Percentiles rank a stretch among this genome's conserved stretches.
Evolutionary conservation across 2,888 invertebrate genomes (phyloP).

Genomic region (Pachycephus smyrnensis): DNA sequence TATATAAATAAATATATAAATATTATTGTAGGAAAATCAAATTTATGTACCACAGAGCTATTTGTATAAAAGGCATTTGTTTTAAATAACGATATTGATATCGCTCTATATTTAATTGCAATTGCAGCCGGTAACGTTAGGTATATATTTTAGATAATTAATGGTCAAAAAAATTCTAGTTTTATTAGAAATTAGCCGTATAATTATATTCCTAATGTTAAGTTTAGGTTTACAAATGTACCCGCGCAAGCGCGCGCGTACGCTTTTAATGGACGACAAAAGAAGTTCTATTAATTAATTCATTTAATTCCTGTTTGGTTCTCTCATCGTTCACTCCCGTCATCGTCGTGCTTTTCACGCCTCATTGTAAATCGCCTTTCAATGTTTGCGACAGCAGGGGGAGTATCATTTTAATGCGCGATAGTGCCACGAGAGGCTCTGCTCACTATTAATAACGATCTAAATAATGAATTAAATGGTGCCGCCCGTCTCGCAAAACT

Average conservation of each 20-base stretch:
- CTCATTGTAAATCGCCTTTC: conserved; percentile 6
- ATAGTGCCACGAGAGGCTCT: conserved; percentile 1
- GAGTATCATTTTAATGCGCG: conserved; percentile 19
- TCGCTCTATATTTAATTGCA: conserved; percentile 33
- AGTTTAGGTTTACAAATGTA: conserved; percentile 21
- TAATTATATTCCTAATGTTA: conserved; percentile 33
- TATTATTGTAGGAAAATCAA: conserved; percentile 49
- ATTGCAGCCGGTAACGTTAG: conserved; percentile 29
- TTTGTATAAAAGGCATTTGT: conserved; percentile 55
- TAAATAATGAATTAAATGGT: conserved; percentile 20
- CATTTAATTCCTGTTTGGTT: background rate
- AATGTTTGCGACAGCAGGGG: conserved; percentile 20
- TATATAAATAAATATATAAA: conserved; percentile 32
- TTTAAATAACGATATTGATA: conserved; percentile 33
- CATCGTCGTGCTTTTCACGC: background rate
- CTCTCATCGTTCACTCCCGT: background rate
- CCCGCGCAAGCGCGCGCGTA: background rate
- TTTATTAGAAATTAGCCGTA: conserved; percentile 38
- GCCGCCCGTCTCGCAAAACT: conserved; percentile 28
- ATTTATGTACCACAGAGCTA: conserved; percentile 54
- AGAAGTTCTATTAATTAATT: background rate
- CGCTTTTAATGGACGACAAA: background rate
- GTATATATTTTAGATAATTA: conserved; percentile 45
- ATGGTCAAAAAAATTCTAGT: conserved; percentile 36
- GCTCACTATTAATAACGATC: background rate